Evolutionary conservation across 1,140 invertebrate genomes (phyloP), one percentile per base, ranked within the genome.

Genomic region (Solenopsis fugax): DNA sequence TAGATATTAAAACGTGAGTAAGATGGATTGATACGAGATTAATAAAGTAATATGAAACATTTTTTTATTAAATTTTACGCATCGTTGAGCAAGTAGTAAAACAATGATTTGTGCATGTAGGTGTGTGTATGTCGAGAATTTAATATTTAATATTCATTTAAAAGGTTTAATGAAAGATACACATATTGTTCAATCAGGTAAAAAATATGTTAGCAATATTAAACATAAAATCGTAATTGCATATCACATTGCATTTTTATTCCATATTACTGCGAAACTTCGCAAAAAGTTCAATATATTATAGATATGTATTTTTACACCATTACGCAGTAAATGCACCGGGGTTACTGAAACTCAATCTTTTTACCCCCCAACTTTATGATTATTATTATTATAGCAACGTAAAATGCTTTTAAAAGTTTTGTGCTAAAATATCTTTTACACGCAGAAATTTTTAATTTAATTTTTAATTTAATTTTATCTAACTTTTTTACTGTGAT

Each of bases 151-250:
- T 60, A 73, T 41, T 60, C 69, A 58, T 37, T n/a, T n/a, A 62
- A 84, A 84, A 60, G 24, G 58, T 73, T 84, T 48, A 75, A 71
- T 64, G 58, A 82, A 73, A 82, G 21, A 41, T 71, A 52, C n/a
- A 18, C 45, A n/a, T 41, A 73, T 60, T 60, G 45, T 60, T 75
- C 69, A 84, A 84, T 75, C 54, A 84, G 54, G 41, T 62, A 54
- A 84, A 84, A 60, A 84, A 84, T 84, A 84, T 84, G 56, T 84
- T 73, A 58, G 54, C 37, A 72, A 84, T 75, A 82, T 82, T 82
- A 82, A 82, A 84, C 69, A 60, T 75, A 73, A 84, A 84, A 84
- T 73, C 41, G 69, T 80, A 80, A 80, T 80, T 80, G 77, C 62
- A 29, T 73, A 84, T 84, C 69, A 13, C n/a, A 75, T 84, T 60